phyloP scores from a whole-genome alignment of 1,140 invertebrate genomes.

The Dendroctonus valens region DNA sequence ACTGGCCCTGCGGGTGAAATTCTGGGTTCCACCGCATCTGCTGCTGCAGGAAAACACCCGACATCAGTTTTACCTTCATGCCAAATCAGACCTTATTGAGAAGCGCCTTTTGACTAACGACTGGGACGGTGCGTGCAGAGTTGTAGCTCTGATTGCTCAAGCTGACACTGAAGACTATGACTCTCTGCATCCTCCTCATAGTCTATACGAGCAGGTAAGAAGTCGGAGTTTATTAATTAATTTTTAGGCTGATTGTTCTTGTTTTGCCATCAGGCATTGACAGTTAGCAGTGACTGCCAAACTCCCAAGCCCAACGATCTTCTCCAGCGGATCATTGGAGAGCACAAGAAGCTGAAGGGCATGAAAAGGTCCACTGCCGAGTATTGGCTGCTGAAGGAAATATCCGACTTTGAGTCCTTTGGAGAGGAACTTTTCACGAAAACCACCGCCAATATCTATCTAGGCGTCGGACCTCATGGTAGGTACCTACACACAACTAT shows the following conservation, averaged over 20 bases:
- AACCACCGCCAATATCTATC: constrained; percentile 47
- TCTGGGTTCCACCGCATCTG: constrained; percentile 86
- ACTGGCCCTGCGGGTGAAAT: constrained; percentile 73
- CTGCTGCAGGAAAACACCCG: constrained; percentile 79
- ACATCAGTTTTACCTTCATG: constrained; percentile 82
- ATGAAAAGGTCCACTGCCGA: constrained; percentile 65
- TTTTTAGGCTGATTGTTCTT: constrained; percentile 15
- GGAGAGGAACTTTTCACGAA: constrained; percentile 82
- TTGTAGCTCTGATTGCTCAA: constrained; percentile 74
- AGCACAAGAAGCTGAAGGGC: constrained; percentile 61
- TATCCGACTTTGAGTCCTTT: constrained; percentile 73
- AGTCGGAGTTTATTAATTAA: not conserved
- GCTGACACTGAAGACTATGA: constrained; percentile 70
- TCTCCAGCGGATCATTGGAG: constrained; percentile 60
- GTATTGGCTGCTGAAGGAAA: constrained; percentile 78
- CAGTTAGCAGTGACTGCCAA: constrained; percentile 48
- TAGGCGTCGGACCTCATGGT: constrained; percentile 78
- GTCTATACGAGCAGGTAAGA: constrained; percentile 60
- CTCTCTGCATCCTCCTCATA: constrained; percentile 56
- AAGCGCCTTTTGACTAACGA: constrained; percentile 67
- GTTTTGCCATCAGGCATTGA: constrained; percentile 23
- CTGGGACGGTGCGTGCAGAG: constrained; percentile 65
- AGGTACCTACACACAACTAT: not conserved
- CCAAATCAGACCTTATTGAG: constrained; percentile 70
- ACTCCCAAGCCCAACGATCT: constrained; percentile 62